Conservation (phyloP, 35 echinoderm and acorn worm species). For the Anneissia japonica region DNA sequence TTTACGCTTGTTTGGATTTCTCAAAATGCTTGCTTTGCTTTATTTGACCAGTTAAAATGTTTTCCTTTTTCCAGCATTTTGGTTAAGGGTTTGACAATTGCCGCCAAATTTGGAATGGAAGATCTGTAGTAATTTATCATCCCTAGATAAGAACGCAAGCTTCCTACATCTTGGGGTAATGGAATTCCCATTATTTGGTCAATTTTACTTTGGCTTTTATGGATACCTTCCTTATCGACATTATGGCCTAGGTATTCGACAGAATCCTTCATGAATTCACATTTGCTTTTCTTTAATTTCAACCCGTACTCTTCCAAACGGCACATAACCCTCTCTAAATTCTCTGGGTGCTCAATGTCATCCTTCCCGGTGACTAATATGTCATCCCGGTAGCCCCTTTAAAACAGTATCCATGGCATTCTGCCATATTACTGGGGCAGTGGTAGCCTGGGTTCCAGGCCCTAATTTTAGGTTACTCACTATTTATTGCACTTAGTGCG, state of each 20-base stretch:
- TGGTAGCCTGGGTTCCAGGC: constrained; percentile 40
- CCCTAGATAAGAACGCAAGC: constrained; percentile 11
- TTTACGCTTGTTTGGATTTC: no score
- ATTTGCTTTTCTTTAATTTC: no score
- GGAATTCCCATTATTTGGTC: not conserved
- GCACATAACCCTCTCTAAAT: no score
- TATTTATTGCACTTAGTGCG: no score
- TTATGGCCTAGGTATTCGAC: not conserved
- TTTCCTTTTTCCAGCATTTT: not conserved
- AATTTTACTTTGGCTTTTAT: not conserved
- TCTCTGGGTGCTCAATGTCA: no score
- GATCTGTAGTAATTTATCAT: constrained; percentile 26
- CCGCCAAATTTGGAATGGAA: constrained; percentile 1
- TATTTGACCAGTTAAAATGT: not conserved
- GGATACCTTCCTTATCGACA: not conserved
- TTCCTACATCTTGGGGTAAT: not conserved
- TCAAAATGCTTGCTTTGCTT: not conserved
- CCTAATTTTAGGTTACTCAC: no score
- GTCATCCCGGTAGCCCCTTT: no score
- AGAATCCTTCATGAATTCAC: no score
- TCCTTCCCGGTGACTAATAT: no score
- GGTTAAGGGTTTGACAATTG: not conserved
- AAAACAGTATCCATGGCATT: no score
- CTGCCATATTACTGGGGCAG: not conserved
- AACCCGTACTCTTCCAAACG: no score